phyloP scores from a whole-genome alignment of 2,888 invertebrate genomes.

The Drosophila prostipennis region DNA sequence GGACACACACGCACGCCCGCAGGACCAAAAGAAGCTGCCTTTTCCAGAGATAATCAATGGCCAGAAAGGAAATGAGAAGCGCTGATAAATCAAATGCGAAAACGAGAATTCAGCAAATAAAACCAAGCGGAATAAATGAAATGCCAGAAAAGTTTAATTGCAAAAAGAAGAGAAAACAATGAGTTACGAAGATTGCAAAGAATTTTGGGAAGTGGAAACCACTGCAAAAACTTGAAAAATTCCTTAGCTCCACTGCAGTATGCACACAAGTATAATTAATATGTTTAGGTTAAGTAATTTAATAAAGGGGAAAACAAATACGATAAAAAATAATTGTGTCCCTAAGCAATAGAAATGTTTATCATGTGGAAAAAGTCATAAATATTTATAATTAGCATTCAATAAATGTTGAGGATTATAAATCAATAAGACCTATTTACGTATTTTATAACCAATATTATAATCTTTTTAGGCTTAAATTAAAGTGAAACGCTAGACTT shows the following conservation, averaged over 20 bases:
- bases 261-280: not conserved
- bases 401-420: too few species aligned
- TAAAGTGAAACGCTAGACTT: not conserved
- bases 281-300: not conserved
- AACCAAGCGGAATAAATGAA: constrained; percentile 27
- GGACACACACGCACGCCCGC: constrained; percentile 30
- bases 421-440: too few species aligned
- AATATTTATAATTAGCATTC: too few species aligned
- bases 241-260: not conserved
- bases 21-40: constrained; percentile 32
- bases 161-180: constrained; percentile 7
- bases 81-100: constrained; percentile 71
- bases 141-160: constrained; percentile 40
- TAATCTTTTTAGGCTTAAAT: too few species aligned
- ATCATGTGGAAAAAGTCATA: too few species aligned
- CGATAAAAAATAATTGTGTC: too few species aligned
- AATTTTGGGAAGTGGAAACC: not conserved
- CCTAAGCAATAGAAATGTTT: too few species aligned
- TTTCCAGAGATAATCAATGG: constrained; percentile 62
- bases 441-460: too few species aligned
- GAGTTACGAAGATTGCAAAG: not conserved
- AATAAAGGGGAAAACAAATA: not conserved
- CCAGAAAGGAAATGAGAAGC: constrained; percentile 68
- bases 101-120: constrained; percentile 26
- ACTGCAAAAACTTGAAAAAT: not conserved